phyloP scores from a whole-genome alignment of 2,888 invertebrate species.

The Aspidapion aeneum region DNA sequence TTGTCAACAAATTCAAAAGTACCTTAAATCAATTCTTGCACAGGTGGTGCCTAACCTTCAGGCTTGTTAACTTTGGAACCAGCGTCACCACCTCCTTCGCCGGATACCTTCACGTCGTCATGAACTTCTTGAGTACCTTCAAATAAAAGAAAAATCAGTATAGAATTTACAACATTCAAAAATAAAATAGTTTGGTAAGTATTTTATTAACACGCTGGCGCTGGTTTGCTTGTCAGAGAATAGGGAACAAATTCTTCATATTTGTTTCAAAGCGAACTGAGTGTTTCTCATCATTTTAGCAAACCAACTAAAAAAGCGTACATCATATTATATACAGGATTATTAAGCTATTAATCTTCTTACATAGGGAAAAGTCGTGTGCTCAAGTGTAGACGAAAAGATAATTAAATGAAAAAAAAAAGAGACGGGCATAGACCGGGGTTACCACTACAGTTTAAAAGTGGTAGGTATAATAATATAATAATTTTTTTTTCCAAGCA shows the following conservation, averaged over 20 bases:
- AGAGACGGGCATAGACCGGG: no score
- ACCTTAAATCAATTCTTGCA: constrained; percentile 88
- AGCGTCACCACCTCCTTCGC: constrained; percentile 65
- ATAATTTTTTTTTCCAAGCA: no score
- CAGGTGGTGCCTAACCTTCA: constrained; percentile 98
- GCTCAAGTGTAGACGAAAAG: no score
- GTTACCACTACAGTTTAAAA: no score
- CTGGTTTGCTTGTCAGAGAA: neutral
- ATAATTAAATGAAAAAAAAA: no score
- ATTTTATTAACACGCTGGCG: no score
- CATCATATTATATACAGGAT: no score
- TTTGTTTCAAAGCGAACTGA: neutral
- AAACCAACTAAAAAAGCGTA: neutral
- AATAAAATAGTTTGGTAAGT: no score
- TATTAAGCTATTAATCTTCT: no score
- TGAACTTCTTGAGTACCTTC: constrained; percentile 87
- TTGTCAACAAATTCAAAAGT: constrained; percentile 25
- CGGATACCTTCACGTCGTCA: constrained; percentile 77
- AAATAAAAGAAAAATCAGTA: constrained; percentile 1
- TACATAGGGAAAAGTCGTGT: no score
- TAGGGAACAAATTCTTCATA: neutral
- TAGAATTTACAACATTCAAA: neutral
- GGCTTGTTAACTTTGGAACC: constrained; percentile 86
- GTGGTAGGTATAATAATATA: no score
- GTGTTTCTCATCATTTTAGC: neutral